Evolutionary conservation across 2,797 vertebrate species (phyloP).

Genomic region (Aphelocoma californica): DNA sequence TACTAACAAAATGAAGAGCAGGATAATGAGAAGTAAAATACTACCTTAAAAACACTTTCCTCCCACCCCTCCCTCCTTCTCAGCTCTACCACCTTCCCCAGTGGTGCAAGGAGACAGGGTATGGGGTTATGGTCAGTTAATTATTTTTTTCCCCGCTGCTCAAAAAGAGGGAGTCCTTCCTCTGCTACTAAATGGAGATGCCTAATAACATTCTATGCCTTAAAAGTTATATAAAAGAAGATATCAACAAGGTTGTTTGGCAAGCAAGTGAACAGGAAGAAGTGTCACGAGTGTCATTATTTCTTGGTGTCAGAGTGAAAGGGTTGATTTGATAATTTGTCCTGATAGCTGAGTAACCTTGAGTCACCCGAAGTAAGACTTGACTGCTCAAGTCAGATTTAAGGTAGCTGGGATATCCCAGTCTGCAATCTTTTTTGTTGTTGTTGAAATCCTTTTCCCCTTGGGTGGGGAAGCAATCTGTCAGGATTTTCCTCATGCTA

Average conservation of each 20-base stretch:
- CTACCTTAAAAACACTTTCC: not conserved
- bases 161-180: not conserved
- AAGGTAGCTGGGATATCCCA: slow-evolving; percentile 30
- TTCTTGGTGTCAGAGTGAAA: slow-evolving; percentile 57
- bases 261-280: slow-evolving; percentile 22
- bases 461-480: slow-evolving; percentile 30
- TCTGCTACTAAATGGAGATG: not conserved
- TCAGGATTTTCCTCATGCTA: not conserved
- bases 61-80: not conserved
- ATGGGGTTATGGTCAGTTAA: not conserved
- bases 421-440: slow-evolving; percentile 7
- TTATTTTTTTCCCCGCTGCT: not conserved
- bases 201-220: not conserved
- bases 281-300: slow-evolving; percentile 17
- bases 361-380: not conserved
- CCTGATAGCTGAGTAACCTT: slow-evolving; percentile 47
- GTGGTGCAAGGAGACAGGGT: not conserved
- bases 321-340: slow-evolving; percentile 41
- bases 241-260: not conserved
- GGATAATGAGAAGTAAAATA: not conserved
- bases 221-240: not conserved
- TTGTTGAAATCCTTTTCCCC: not conserved
- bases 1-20: not conserved
- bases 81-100: not conserved
- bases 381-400: slow-evolving; percentile 9